A percentile compares a stretch with the other conserved stretches of the same genome.
Evolutionary conservation across 2,113 vertebrate genomes (phyloP).

Genomic region (Thalassoma bifasciatum): DNA sequence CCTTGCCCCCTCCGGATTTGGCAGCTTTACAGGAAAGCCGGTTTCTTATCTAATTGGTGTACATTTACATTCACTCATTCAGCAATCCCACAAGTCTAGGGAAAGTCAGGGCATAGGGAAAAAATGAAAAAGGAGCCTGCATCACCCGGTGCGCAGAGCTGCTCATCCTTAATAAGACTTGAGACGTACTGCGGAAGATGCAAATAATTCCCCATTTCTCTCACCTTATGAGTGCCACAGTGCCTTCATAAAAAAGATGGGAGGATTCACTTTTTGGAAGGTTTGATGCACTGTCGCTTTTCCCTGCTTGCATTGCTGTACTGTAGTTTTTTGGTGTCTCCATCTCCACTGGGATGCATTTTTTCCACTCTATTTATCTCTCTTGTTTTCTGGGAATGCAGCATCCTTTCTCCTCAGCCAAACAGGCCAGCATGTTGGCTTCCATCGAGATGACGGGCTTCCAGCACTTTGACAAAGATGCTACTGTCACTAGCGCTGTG

Average conservation of each 20-base stretch:
- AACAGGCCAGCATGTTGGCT: constrained; percentile 70
- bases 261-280: constrained; percentile 39
- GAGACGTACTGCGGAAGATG: constrained; percentile 70
- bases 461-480: constrained; percentile 66
- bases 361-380: constrained; percentile 67
- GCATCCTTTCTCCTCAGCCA: constrained; percentile 65
- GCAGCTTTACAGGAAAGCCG: constrained; percentile 70
- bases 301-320: constrained; percentile 53
- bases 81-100: constrained; percentile 67
- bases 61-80: constrained; percentile 76
- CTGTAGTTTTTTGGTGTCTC: constrained; percentile 61
- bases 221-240: constrained; percentile 34
- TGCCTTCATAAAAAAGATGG: constrained; percentile 48
- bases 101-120: constrained; percentile 57
- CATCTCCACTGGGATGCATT: constrained; percentile 60
- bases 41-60: constrained; percentile 75
- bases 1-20: constrained; percentile 50
- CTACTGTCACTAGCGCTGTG: constrained; percentile 62
- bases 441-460: constrained; percentile 58
- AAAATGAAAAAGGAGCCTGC: constrained; percentile 38
- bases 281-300: constrained; percentile 55
- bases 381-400: constrained; percentile 68
- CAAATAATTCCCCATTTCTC: constrained; percentile 33
- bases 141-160: constrained; percentile 63
- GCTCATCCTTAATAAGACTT: constrained; percentile 76